Conservation (phyloP, 2,888 invertebrate species). For the Clistopyga incitator region DNA sequence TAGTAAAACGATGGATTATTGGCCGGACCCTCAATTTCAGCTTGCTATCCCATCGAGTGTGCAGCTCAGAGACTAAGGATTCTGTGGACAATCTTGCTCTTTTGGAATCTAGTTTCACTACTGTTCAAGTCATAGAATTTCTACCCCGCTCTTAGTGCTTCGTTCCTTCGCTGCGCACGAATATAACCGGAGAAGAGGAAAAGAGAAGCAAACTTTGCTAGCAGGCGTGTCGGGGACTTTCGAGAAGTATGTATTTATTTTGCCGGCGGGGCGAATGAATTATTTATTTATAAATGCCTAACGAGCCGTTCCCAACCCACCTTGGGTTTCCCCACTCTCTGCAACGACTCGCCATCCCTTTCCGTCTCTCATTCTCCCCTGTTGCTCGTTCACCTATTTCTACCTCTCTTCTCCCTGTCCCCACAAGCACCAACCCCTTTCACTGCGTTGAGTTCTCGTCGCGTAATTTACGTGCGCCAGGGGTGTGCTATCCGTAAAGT, state of each 20-base stretch:
- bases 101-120: not conserved
- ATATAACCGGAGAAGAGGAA: not conserved
- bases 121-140: constrained; percentile 7
- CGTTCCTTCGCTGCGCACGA: constrained; percentile 9
- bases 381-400: constrained; percentile 46
- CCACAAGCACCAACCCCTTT: constrained; percentile 26
- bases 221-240: constrained; percentile 55
- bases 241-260: constrained; percentile 72
- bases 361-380: constrained; percentile 33
- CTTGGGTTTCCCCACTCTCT: constrained; percentile 47
- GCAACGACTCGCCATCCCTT: constrained; percentile 24
- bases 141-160: constrained; percentile 29
- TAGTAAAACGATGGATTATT: not conserved
- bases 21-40: not conserved
- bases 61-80: not conserved
- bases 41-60: not conserved
- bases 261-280: constrained; percentile 71
- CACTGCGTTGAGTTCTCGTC: constrained; percentile 59
- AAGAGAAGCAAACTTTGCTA: constrained; percentile 40
- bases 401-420: constrained; percentile 51
- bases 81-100: not conserved
- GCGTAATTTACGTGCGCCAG: constrained; percentile 72
- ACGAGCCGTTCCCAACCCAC: constrained; percentile 72
- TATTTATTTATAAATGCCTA: constrained; percentile 77
- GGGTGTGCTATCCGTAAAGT: constrained; percentile 61